Conservation (phyloP, 2,888 invertebrate genomes). For the Parnassius glacialis region DNA sequence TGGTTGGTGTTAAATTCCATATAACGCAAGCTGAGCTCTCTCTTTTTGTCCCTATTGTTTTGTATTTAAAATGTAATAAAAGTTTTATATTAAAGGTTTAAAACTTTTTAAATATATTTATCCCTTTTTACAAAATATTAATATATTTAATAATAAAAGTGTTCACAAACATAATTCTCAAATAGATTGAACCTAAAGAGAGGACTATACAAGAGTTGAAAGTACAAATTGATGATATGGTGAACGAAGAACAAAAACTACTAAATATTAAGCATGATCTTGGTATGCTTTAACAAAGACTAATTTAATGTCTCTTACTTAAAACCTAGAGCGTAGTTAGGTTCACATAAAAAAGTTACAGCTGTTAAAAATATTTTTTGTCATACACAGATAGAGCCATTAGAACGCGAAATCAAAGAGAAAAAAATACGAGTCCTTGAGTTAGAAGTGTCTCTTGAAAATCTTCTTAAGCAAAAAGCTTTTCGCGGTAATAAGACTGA, state of each 20-base stretch:
- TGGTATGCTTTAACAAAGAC: constrained; percentile 50
- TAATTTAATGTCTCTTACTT: too few relatives aligned
- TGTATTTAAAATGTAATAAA: too few relatives aligned
- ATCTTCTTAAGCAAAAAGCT: constrained; percentile 87
- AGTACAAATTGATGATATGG: constrained; percentile 91
- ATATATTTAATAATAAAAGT: not conserved
- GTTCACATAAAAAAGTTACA: constrained; percentile 64
- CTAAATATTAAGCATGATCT: constrained; percentile 71
- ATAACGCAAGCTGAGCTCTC: too few relatives aligned
- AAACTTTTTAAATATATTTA: too few relatives aligned
- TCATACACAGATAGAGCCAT: constrained; percentile 86
- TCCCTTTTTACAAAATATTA: too few relatives aligned
- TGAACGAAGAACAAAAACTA: constrained; percentile 88
- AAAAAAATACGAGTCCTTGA: constrained; percentile 90
- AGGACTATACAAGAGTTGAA: constrained; percentile 89
- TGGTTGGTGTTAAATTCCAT: too few relatives aligned
- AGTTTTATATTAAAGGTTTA: too few relatives aligned
- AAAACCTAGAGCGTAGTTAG: constrained; percentile 14
- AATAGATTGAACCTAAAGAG: constrained; percentile 91
- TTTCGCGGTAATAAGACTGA: constrained; percentile 70
- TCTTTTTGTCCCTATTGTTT: too few relatives aligned
- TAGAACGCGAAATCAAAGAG: constrained; percentile 91
- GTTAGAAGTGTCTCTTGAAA: constrained; percentile 91
- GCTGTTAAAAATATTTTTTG: constrained; percentile 47
- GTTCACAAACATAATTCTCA: constrained; percentile 10